Evolutionary conservation across 1,140 invertebrate species (phyloP).

Genomic region (Papilio aristodemus): DNA sequence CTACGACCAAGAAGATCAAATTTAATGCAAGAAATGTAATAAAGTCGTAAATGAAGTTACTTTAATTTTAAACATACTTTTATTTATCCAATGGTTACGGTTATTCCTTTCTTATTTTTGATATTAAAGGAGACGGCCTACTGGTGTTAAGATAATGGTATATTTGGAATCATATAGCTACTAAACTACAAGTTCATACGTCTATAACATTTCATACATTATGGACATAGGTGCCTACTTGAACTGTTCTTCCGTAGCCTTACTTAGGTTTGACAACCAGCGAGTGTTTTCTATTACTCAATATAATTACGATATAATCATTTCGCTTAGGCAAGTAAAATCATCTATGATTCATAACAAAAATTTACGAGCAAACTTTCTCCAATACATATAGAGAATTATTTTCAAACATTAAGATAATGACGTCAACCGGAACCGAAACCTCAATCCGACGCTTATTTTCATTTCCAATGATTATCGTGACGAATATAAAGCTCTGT

Average conservation of each 20-base stretch:
- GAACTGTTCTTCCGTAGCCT: background rate
- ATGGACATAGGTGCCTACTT: background rate
- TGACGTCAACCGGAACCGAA: slow-evolving; percentile 17
- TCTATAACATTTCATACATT: too few relatives aligned
- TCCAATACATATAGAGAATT: slow-evolving; percentile 7
- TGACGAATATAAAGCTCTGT: slow-evolving; percentile 3
- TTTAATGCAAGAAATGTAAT: too few relatives aligned
- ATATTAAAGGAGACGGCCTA: too few relatives aligned
- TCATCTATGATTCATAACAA: background rate
- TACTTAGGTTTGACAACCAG: background rate
- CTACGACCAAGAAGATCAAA: too few relatives aligned
- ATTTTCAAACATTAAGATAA: background rate
- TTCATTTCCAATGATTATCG: background rate
- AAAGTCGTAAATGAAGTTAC: too few relatives aligned
- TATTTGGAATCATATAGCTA: too few relatives aligned
- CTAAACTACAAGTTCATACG: too few relatives aligned
- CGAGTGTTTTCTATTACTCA: background rate
- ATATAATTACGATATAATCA: background rate
- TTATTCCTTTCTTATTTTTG: too few relatives aligned
- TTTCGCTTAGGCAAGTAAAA: background rate
- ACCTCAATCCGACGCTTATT: slow-evolving; percentile 12
- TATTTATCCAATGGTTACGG: too few relatives aligned
- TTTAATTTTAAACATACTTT: too few relatives aligned
- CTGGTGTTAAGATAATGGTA: too few relatives aligned
- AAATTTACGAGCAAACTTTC: background rate